Percentiles rank a stretch among this genome's conserved stretches.
Conservation (phyloP, 2,113 vertebrate species). For the Peromyscus polionotus region DNA sequence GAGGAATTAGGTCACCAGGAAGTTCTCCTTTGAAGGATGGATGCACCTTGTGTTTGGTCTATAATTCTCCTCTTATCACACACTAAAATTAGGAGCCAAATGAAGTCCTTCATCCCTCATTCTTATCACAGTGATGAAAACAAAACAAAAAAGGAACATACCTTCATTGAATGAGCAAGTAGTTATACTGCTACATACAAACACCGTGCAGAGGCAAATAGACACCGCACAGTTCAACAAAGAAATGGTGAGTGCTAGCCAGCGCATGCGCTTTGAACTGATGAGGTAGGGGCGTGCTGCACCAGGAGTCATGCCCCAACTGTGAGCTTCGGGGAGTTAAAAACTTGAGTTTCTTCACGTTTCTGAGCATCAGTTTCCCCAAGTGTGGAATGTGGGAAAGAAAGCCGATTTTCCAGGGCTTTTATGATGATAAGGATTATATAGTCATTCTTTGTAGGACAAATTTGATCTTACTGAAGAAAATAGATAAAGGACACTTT, state of each 20-base stretch:
- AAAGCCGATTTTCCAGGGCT: neutral
- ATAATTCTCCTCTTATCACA: too few relatives aligned
- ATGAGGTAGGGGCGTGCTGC: fast-evolving
- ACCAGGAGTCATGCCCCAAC: neutral
- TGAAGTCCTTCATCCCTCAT: neutral
- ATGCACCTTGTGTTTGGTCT: too few relatives aligned
- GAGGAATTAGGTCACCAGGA: neutral
- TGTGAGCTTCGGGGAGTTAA: neutral
- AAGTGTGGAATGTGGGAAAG: neutral
- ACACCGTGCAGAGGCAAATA: neutral
- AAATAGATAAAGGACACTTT: slow-evolving; percentile 8
- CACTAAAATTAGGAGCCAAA: neutral
- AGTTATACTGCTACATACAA: neutral
- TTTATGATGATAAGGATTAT: neutral
- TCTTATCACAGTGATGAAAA: neutral
- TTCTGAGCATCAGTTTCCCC: neutral
- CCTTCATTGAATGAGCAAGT: neutral
- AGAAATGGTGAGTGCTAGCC: neutral
- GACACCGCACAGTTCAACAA: neutral
- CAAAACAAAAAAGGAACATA: neutral
- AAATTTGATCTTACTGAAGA: neutral
- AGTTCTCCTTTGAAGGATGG: neutral
- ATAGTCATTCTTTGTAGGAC: neutral
- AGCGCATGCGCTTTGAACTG: neutral
- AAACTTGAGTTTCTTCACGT: neutral